A percentile compares a stretch with the other conserved stretches of the same genome.
Conservation (phyloP, 2,113 vertebrate species). For the Corvus hawaiiensis region DNA sequence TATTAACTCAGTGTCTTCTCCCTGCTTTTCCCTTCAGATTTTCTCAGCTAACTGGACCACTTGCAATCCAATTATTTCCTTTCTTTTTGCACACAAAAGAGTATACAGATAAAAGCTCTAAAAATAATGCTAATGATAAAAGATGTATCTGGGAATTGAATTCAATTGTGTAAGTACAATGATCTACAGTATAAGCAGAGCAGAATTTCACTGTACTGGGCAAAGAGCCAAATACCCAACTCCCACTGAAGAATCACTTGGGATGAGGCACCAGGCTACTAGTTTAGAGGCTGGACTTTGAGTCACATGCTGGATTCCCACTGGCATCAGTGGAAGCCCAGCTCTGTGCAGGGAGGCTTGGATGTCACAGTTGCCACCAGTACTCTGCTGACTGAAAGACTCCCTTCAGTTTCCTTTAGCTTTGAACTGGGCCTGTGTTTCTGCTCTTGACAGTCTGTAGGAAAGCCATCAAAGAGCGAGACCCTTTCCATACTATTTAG, state of each 20-base stretch:
- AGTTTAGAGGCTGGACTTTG: background rate
- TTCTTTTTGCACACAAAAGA: background rate
- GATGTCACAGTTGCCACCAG: background rate
- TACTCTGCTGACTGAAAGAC: background rate
- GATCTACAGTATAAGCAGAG: background rate
- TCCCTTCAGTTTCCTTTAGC: background rate
- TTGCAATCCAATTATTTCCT: background rate
- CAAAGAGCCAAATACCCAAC: background rate
- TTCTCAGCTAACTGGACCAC: background rate
- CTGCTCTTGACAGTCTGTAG: background rate
- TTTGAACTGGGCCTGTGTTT: background rate
- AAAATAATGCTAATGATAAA: background rate
- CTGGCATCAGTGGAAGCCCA: background rate
- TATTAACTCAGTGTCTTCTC: background rate
- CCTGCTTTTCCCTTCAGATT: background rate
- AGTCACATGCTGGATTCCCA: fast-evolving
- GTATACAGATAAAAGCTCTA: background rate
- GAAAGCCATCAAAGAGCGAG: background rate
- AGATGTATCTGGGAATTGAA: background rate
- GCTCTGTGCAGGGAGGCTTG: background rate
- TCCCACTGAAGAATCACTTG: background rate
- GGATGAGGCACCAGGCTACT: background rate
- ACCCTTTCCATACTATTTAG: background rate
- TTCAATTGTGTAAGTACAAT: background rate
- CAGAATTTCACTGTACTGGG: background rate